Conservation (phyloP, 1,140 invertebrate species). For the Planococcus citri region DNA sequence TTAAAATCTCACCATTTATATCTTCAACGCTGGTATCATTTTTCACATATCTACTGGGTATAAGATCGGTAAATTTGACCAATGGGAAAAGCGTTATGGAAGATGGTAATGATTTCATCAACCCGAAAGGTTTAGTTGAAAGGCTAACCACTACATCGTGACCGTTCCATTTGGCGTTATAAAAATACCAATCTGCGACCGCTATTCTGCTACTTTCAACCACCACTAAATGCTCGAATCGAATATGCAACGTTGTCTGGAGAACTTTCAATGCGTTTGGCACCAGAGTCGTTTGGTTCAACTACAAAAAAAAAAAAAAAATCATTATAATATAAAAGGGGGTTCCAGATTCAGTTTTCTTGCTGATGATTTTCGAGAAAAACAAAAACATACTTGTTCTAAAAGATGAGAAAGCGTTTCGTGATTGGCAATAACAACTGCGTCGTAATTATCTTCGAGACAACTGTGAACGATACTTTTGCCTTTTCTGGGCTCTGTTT, state of each 20-base stretch:
- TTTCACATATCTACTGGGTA: conserved; percentile 47
- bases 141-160: conserved; percentile 56
- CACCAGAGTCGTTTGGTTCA: conserved; percentile 51
- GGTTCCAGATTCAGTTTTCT: too few relatives aligned
- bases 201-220: conserved; percentile 32
- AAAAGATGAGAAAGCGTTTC: conserved; percentile 71
- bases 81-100: conserved; percentile 52
- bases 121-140: conserved; percentile 33
- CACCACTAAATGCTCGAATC: conserved; percentile 53
- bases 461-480: conserved; percentile 65
- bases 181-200: conserved; percentile 56
- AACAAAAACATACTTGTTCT: conserved; percentile 49
- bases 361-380: neutral
- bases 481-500: conserved; percentile 42
- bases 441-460: conserved; percentile 75
- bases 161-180: conserved; percentile 50
- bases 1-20: neutral
- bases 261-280: conserved; percentile 49
- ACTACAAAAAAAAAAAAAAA: conserved; percentile 36
- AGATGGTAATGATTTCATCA: conserved; percentile 38
- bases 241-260: conserved; percentile 53
- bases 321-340: neutral
- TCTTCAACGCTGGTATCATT: conserved; percentile 24
- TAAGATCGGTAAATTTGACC: conserved; percentile 61
- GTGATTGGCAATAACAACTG: conserved; percentile 76